These are phyloP conservation scores for Chauna torquata DNA, from an alignment of 2,113 vertebrate genomes.

Conservation along the genomic window DNA sequence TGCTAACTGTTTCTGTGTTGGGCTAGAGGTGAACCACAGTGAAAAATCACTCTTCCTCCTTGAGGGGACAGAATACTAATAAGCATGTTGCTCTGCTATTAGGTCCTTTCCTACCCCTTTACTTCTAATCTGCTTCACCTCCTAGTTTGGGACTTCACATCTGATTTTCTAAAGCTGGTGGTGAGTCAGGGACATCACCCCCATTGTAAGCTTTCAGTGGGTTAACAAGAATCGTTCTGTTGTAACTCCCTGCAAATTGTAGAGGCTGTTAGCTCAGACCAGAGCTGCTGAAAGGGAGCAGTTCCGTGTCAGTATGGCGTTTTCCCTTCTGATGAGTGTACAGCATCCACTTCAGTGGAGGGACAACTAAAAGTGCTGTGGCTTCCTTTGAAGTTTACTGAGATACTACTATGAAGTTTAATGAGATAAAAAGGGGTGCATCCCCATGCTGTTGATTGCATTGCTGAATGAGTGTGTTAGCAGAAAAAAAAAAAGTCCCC, in stretches of 20 bases:
- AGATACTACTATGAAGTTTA: not conserved
- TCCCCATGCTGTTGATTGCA: not conserved
- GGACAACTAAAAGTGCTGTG: not conserved
- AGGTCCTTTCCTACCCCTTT: not conserved
- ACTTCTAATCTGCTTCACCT: not conserved
- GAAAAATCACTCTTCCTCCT: not conserved
- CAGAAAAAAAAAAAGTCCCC: not conserved
- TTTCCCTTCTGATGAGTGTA: not conserved
- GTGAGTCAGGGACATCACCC: not conserved
- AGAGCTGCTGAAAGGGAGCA: not conserved
- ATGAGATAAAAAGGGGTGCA: not conserved
- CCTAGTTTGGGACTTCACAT: not conserved
- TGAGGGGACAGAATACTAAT: not conserved
- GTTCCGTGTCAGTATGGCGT: not conserved
- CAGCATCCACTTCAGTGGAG: not conserved
- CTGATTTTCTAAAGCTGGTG: not conserved
- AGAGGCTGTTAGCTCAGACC: not conserved
- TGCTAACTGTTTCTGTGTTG: not conserved
- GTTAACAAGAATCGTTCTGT: not conserved
- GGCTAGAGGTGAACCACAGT: not conserved
- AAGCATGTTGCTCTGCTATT: not conserved
- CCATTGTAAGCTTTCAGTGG: not conserved
- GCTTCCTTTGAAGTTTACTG: not conserved
- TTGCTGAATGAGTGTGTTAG: not conserved
- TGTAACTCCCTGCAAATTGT: not conserved